These are phyloP conservation scores for Bombylius major DNA, from an alignment of 2,888 invertebrate species.

Conservation along the genomic window DNA sequence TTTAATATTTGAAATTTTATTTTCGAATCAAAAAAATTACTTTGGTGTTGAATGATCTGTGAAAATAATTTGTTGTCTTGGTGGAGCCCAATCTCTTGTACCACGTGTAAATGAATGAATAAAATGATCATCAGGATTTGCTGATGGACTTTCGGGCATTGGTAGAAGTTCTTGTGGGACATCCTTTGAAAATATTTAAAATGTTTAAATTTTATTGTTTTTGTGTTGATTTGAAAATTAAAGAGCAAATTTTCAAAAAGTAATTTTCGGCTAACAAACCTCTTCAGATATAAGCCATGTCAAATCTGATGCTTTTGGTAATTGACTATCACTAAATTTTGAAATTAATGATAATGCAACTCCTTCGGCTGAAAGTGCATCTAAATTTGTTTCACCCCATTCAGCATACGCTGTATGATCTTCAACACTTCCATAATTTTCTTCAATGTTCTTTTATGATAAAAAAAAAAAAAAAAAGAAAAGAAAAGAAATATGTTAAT, in stretches of 20 bases:
- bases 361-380: slow-evolving; percentile 58
- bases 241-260: too few species aligned
- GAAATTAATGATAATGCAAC: slow-evolving; percentile 65
- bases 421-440: background rate
- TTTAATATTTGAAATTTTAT: background rate
- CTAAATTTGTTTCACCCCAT: slow-evolving; percentile 28
- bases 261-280: background rate
- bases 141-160: slow-evolving; percentile 52
- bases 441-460: background rate
- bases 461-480: too few species aligned
- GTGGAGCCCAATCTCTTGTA: slow-evolving; percentile 73
- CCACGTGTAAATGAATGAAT: slow-evolving; percentile 48
- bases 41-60: slow-evolving; percentile 55
- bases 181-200: slow-evolving; percentile 37
- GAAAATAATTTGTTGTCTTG: slow-evolving; percentile 70
- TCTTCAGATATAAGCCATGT: slow-evolving; percentile 67
- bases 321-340: slow-evolving; percentile 60
- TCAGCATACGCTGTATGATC: slow-evolving; percentile 27
- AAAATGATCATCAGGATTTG: slow-evolving; percentile 49
- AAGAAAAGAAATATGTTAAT: too few species aligned
- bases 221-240: too few species aligned
- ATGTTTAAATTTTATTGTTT: background rate
- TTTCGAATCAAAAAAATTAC: slow-evolving; percentile 38
- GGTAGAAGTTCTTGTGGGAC: slow-evolving; percentile 66
- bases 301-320: slow-evolving; percentile 63